Base-by-base conservation (phyloP, 1,140 invertebrate genomes). In the Hypsibius dujardini region DNA sequence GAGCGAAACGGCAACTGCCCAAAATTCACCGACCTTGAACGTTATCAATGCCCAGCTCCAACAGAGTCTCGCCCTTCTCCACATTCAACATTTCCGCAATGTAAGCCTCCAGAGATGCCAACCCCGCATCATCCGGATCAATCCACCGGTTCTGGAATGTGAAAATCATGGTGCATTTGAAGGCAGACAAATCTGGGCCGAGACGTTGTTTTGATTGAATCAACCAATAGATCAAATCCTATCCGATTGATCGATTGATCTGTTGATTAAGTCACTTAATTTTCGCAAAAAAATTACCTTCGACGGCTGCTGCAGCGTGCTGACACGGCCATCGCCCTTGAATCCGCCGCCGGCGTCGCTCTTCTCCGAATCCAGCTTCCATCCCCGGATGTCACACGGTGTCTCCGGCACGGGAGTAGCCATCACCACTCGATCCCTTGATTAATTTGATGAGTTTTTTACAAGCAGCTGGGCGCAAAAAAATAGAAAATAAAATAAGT, bases 341-440 rank as follows among this genome's bases (percentile, higher is more conserved):
- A 67, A 67, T 7, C 62, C 62, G 45, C 62, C 62, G 12, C 62
- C 62, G 45, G 12, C 62, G 12, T 67, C 62, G 62, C 62, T 45
- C 12, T 45, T 12, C 12, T 67, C 62, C 62, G 12, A 7, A 7
- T 67, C 62, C 62, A 67, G 42, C 62, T 67, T 67, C 62, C 62
- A 67, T 15, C 62, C 62, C 12, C 62, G 62, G 42, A 67, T 67
- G 45, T 67, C 62, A 12, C 12, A 45, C 12, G 62, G 62, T 3
- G 62, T 67, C 45, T 67, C 62, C 12, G 42, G 12, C 12, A 45
- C 42, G 3, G 62, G 62, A 12, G 62, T 67, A 3, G 62, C 7
- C 62, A 67, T 67, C 42, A 12, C 28, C 28, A 28, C 28, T 28
- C 28, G 28, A 28, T 28, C 28, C 28, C 28, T 28, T 28, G 28